Base-by-base conservation (phyloP, 2,797 vertebrate species). In the Sphaeramia orbicularis region DNA sequence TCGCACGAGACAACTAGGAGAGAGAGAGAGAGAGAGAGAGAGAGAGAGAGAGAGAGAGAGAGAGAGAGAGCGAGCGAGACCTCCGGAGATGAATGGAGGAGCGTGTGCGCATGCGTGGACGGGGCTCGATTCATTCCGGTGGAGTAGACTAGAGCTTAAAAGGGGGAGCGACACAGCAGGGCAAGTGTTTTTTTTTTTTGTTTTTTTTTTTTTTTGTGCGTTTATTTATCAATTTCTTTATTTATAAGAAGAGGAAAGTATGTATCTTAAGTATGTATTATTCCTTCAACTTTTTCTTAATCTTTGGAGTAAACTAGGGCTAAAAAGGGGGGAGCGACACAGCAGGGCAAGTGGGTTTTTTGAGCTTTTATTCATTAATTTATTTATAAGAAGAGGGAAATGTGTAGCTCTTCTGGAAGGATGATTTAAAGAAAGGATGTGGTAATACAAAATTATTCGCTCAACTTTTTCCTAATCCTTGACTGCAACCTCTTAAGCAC, bases 31-130 rank as follows among this genome's bases (percentile, higher is more conserved):
- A 37, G 10, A 35, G 32, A 9, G 32, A 9, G 7, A 19, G 4
- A 15, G 32, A 8, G 32, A 5, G 32, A 35, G 63, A 19, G 19
- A 24, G 63, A 74, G 21, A 18, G 15, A 37, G 10, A 35, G 32
- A 9, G 32, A 9, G 7, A 19, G 4, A 15, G 32, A 8, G 32
- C 5, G 32, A 35, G 63, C 19, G 19, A 24, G 63, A 74, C 48
- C 83, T 61, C 66, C 50, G 13, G 53, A 77, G 45, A 81, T 82
- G 86, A 79, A 71, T 71, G 81, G 65, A 10, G 71, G 38, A 0
- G 27, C 10, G 10, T 64, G 47, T 80, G 89, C 92, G 92, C 93
- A 93, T 19, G 91, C 90, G 92, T 71, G 51, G 24, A 75, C 15
- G 30, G 18, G 59, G 61, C 5, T 71, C 64, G 56, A 72, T 78